Base-by-base conservation (phyloP, 2,888 invertebrate genomes). In the Patella depressa region DNA sequence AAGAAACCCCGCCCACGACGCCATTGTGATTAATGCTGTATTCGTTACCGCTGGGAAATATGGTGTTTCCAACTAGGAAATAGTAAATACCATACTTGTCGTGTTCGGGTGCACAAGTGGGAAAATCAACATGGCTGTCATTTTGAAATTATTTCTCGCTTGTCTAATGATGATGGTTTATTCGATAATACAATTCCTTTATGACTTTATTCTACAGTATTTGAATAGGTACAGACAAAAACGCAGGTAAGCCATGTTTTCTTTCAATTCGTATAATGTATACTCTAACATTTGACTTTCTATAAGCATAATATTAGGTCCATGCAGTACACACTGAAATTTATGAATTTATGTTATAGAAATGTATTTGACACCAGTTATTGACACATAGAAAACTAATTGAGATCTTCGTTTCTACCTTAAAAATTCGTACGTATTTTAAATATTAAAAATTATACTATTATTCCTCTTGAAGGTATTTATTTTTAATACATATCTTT, bases 41-140 rank as follows among this genome's bases (percentile, higher is more conserved):
- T 59, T 59, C 15, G 59, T 59, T 59, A 59, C 59, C 59, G 15
- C 59, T 59, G 59, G 59, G 11, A 59, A 14, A 7, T 14, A 59
- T 9, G 59, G 15, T n/a, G 65, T 65, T n/a, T 65, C 3, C 65
- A 1, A 65, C 65, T 65, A 65, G n/a, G 65, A 65, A 65, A 19
- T 65, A 12, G 65, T 65, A 65, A 65, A 65, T 19, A n/a, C 65
- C n/a, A 65, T 29, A 19, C 11, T 65, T n/a, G 11, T 9, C 24
- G n/a, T n/a, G n/a, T 17, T 65, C 11, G n/a, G 59, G 59, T 17
- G 59, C 4, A 65, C 19, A 65, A n/a, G n/a, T 65, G 59, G 55
- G 65, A 65, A 65, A 65, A 65, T 65, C 65, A 65, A 65, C n/a
- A 65, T 65, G 65, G 65, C n/a, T 65, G n/a, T 19, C n/a, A 65